Evolutionary conservation across 2,113 vertebrate genomes (phyloP).

Genomic region (Monopterus albus): DNA sequence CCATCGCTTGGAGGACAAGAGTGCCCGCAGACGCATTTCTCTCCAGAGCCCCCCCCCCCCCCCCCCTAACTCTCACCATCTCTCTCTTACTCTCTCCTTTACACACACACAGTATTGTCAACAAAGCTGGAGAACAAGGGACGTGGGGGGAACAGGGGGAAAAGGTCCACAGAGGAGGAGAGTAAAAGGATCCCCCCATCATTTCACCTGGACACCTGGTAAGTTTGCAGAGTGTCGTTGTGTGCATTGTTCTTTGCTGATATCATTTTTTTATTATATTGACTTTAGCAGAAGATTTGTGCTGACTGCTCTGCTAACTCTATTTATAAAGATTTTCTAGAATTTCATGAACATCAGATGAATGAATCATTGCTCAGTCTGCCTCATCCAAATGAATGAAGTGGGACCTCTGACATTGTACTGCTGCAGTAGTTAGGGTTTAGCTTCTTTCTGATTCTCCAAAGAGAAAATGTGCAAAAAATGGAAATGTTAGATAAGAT

Average conservation of each 20-base stretch:
- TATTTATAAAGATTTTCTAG: not conserved
- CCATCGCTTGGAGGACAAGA: conserved; percentile 82
- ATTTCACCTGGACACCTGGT: conserved; percentile 64
- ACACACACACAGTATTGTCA: conserved; percentile 75
- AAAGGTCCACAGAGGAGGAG: conserved; percentile 64
- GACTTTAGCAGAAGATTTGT: not conserved
- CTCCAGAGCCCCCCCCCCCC: conserved; percentile 74
- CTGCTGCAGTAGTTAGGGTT: conserved; percentile 20
- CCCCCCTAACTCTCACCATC: conserved; percentile 77
- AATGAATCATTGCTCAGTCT: not conserved
- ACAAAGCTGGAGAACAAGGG: conserved; percentile 79
- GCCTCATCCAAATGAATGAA: conserved; percentile 3
- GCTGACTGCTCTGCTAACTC: not conserved
- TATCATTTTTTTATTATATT: not conserved
- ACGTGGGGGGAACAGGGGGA: conserved; percentile 59
- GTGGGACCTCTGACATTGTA: conserved; percentile 66
- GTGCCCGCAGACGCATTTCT: conserved; percentile 83
- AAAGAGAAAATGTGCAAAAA: not conserved
- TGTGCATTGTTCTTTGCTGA: not conserved
- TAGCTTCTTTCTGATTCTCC: not conserved
- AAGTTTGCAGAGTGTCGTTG: conserved; percentile 54
- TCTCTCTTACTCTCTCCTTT: conserved; percentile 71
- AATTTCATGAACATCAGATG: not conserved
- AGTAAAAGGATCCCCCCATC: conserved; percentile 50
- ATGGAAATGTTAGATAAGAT: not conserved